phyloP scores from a whole-genome alignment of 2,113 vertebrate genomes.

The Neolamprologus toae region DNA sequence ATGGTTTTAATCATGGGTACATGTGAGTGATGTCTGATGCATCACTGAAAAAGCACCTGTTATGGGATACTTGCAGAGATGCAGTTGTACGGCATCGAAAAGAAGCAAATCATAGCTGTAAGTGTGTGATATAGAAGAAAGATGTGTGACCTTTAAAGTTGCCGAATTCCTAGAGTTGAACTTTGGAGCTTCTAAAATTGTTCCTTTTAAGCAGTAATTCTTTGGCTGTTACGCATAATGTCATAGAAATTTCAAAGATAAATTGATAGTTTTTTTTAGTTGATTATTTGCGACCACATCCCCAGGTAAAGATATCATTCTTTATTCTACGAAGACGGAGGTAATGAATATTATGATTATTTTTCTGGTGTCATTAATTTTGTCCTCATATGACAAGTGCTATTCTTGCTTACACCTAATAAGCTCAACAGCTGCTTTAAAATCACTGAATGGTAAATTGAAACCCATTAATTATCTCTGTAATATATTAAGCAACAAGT shows the following conservation, averaged over 20 bases:
- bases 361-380: background rate
- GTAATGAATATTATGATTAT: background rate
- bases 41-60: constrained; percentile 28
- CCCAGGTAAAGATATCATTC: background rate
- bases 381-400: background rate
- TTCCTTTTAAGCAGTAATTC: background rate
- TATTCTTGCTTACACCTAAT: background rate
- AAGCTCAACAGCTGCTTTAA: background rate
- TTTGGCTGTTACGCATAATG: background rate
- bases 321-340: background rate
- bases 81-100: background rate
- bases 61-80: background rate
- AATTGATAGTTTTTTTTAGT: background rate
- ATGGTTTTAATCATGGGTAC: constrained; percentile 34
- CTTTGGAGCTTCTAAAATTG: background rate
- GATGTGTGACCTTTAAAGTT: constrained; percentile 43
- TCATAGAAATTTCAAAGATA: background rate
- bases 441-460: background rate
- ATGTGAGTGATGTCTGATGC: background rate
- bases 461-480: background rate
- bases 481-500: background rate
- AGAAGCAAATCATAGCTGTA: background rate
- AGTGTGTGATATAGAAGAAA: background rate
- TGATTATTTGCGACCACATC: background rate
- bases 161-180: background rate